Conservation (phyloP, 1,140 invertebrate species). For the Drosophila kurseongensis region DNA sequence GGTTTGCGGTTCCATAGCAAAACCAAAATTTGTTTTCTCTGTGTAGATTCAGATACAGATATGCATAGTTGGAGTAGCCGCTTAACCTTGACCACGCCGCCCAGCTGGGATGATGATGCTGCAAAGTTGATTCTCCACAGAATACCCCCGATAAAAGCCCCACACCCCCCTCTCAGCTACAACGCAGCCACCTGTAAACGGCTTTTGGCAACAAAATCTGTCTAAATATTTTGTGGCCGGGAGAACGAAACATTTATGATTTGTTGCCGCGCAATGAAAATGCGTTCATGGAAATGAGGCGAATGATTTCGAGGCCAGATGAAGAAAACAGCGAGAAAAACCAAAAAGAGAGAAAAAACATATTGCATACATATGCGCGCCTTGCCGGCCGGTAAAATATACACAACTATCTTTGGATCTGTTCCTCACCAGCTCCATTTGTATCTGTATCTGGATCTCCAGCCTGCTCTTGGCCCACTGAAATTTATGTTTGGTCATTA, state of each 20-base stretch:
- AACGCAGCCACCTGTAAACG: constrained; percentile 69
- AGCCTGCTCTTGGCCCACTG: constrained; percentile 39
- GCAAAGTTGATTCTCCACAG: constrained; percentile 45
- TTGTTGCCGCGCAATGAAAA: constrained; percentile 71
- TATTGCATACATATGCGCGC: constrained; percentile 82
- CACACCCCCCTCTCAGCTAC: not conserved
- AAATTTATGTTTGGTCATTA: constrained; percentile 80
- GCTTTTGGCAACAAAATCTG: constrained; percentile 57
- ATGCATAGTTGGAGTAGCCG: constrained; percentile 32
- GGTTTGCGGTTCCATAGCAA: no score
- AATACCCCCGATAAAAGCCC: not conserved
- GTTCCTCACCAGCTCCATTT: constrained; percentile 9
- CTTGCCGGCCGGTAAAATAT: constrained; percentile 65
- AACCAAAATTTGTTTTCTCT: no score
- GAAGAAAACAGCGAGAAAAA: constrained; percentile 15
- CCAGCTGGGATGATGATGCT: constrained; percentile 71
- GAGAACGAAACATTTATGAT: constrained; percentile 59
- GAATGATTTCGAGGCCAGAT: constrained; percentile 32
- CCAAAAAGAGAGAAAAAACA: constrained; percentile 54
- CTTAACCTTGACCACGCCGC: constrained; percentile 77
- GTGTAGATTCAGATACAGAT: constrained; percentile 18
- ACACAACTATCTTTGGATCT: constrained; percentile 27
- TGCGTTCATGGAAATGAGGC: constrained; percentile 67
- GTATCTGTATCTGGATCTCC: constrained; percentile 8
- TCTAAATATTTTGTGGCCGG: constrained; percentile 74